phyloP scores from a whole-genome alignment of 2,888 invertebrate species.

The Rutpela maculata region DNA sequence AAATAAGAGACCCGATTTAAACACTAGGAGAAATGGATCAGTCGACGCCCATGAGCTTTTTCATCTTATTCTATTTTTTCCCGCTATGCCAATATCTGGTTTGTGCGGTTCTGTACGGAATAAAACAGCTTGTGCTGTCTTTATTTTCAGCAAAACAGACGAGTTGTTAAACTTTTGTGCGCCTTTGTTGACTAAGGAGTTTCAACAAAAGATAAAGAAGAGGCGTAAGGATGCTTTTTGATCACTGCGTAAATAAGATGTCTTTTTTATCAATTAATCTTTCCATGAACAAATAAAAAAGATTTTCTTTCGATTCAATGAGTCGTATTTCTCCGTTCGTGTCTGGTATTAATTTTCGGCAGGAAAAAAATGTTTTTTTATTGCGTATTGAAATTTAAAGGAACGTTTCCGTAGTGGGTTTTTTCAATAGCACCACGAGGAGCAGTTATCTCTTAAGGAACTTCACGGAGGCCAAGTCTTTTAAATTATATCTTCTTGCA shows the following conservation, averaged over 20 bases:
- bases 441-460: too few species aligned
- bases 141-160: slow-evolving; percentile 27
- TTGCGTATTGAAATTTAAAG: neutral
- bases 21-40: too few species aligned
- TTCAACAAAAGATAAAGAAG: slow-evolving; percentile 15
- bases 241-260: neutral
- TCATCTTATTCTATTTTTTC: slow-evolving; percentile 3
- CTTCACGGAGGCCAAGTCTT: too few species aligned
- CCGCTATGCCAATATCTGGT: neutral
- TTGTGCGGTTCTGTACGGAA: neutral
- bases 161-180: slow-evolving; percentile 28
- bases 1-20: too few species aligned
- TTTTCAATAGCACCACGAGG: too few species aligned
- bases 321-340: neutral
- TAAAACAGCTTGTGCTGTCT: slow-evolving; percentile 10
- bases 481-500: too few species aligned
- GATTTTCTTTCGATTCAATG: neutral
- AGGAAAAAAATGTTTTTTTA: neutral
- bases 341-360: neutral
- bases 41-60: neutral
- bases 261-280: slow-evolving; percentile 2
- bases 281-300: neutral
- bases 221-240: neutral
- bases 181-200: slow-evolving; percentile 25
- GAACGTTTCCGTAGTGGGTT: neutral